Base-by-base conservation (phyloP, 2,888 invertebrate genomes). In the Caenorhabditis sp. region DNA sequence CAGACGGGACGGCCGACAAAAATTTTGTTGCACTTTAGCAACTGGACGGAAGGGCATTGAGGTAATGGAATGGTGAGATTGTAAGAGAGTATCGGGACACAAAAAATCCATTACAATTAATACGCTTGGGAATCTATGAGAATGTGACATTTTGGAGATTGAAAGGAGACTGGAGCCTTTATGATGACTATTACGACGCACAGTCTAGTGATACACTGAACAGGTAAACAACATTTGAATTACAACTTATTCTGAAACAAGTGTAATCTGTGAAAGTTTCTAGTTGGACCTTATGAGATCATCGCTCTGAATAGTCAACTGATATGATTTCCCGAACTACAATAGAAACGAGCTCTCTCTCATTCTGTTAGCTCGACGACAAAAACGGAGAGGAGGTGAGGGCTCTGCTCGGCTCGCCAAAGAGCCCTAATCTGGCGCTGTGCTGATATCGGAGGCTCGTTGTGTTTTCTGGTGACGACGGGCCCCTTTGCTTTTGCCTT, bases 371-470 rank as follows among this genome's bases (percentile, higher is more conserved):
- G 9, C 20, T 18, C 51, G 13, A 61, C 24, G 62, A 22, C 53
- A 44, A 64, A 72, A 64, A n/a, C 50, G 50, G 24, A 22, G 64
- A 18, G 56, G 13, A n/a, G n/a, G n/a, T 1, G 56, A 56, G 28
- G 35, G 22, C 64, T 53, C 60, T 64, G 65, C 58, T 72, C n/a
- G 47, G 40, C 35, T 64, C 24, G 22, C 32, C n/a, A 67, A 35
- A 74, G 58, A 56, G 53, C 67, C 76, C 67, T 67, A 67, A 76
- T 60, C 67, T 67, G 60, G 76, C 61, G 67, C 61, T 53, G 65
- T 50, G 58, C 74, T 67, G 74, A 67, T 74, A 74, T 74, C 47
- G 60, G 74, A n/a, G 65, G 22, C 65, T 74, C 74, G 76, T 67
- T 76, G 74, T 76, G 76, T 76, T 76, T 76, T 68, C 47, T 61